Conservation (phyloP, 1,140 invertebrate species). For the Carposina sasakii region DNA sequence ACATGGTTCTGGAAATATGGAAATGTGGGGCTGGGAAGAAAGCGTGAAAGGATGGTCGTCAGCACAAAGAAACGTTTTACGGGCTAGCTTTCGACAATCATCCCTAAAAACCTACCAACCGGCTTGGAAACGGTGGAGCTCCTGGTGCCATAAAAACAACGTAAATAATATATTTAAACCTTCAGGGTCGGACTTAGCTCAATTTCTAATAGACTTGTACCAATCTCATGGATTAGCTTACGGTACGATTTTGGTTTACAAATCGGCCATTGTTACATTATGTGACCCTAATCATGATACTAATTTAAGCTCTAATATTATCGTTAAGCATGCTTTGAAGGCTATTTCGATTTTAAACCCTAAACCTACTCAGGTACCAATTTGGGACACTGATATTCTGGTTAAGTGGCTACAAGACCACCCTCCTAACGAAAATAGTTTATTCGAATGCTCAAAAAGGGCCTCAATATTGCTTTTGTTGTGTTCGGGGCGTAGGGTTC, state of each 20-base stretch:
- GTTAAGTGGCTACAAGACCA: neutral
- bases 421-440: neutral
- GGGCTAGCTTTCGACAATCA: neutral
- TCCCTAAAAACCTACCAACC: neutral
- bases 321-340: slow-evolving; percentile 2
- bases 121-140: neutral
- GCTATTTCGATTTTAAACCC: neutral
- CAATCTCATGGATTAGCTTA: neutral
- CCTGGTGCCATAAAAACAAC: neutral
- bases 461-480: neutral
- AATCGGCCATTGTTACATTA: neutral
- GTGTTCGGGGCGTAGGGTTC: neutral
- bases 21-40: neutral
- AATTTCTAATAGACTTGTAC: neutral
- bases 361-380: neutral
- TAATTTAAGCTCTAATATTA: neutral
- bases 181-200: neutral
- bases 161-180: too few relatives aligned
- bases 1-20: neutral
- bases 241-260: neutral
- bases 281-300: neutral
- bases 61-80: neutral
- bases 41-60: neutral
- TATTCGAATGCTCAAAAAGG: neutral
- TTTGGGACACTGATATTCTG: neutral